phyloP scores from a whole-genome alignment of 53 echinoderm and acorn worm species.

The Holothuria scabra region DNA sequence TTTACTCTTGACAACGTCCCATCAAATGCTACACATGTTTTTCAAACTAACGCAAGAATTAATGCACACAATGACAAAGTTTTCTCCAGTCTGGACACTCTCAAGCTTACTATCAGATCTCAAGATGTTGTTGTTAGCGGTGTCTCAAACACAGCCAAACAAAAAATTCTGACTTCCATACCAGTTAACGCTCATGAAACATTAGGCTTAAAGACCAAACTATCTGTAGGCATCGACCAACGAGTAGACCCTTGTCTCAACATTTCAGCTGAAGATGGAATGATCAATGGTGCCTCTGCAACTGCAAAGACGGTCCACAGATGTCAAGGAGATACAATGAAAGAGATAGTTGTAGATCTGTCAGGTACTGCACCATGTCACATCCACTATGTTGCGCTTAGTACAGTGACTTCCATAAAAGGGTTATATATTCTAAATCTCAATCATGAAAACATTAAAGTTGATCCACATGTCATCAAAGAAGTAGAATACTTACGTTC shows the following conservation, averaged over 20 bases:
- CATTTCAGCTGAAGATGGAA: conserved; percentile 37
- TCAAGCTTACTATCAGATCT: background rate
- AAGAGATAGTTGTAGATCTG: conserved; percentile 29
- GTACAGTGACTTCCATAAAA: conserved; percentile 44
- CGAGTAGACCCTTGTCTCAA: conserved; percentile 23
- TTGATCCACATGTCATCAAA: conserved; percentile 24
- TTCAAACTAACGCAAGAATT: background rate
- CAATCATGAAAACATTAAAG: conserved; percentile 35
- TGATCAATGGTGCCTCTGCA: conserved; percentile 34
- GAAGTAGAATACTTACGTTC: conserved; percentile 40
- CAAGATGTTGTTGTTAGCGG: background rate
- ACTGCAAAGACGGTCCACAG: conserved; percentile 43
- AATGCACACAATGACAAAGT: conserved; percentile 28
- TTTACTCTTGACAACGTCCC: conserved; percentile 5
- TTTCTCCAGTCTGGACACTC: background rate
- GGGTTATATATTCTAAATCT: conserved; percentile 34
- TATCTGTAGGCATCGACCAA: conserved; percentile 38
- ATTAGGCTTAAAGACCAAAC: conserved; percentile 38
- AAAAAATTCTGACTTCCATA: conserved; percentile 18
- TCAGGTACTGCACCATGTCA: conserved; percentile 9
- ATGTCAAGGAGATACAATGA: conserved; percentile 44
- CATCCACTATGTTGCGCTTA: conserved; percentile 55
- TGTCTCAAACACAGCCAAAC: conserved; percentile 11
- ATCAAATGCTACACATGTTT: conserved; percentile 33
- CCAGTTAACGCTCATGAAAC: conserved; percentile 37